Evolutionary conservation across 2,888 invertebrate genomes (phyloP), one percentile per base, ranked within the genome.

Genomic region (Hesperia comma): DNA sequence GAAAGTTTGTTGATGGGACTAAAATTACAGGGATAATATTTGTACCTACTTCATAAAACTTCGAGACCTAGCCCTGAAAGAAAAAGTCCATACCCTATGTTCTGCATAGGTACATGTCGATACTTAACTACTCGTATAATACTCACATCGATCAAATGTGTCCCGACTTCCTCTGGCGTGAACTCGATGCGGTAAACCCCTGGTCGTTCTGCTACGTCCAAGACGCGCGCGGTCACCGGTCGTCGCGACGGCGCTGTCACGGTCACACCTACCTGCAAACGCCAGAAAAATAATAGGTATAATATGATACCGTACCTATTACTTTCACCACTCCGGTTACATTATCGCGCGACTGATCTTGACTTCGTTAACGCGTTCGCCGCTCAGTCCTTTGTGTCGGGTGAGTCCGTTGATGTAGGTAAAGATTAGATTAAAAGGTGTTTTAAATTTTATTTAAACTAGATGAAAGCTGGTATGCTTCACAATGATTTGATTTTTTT

Each of bases 171-270:
- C 60, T 95, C 95, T 7, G 98, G 98, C 51, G 97, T 96, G 90
- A 99, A 99, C 88, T 99, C 97, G 75, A 98, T 96, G 75, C 96
- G 95, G 91, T 97, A 98, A 72, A 97, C 96, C 73, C 97, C 97
- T 70, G 95, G 93, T 33, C 96, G 94, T 80, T 95, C 96, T 78
- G 95, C 94, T 80, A 97, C 96, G 80, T 98, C 97, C 78, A 97
- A 93, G 70, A 98, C 96, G 75, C 96, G 94, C 68, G 97, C 96
- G 60, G 96, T 95, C 74, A 98, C 95, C 71, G 96, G 95, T 69
- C 96, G 94, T 80, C 98, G 96, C 67, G 96, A 96, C 12, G 98
- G 98, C 68, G 97, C 96, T 92, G 95, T 93, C 70, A 96, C 96
- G 77, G 95, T 94, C 72, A 95, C 95, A 75, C 94, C 90, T 77